phyloP scores from a whole-genome alignment of 2,888 invertebrate species.

The Ecliptopera silaceata region DNA sequence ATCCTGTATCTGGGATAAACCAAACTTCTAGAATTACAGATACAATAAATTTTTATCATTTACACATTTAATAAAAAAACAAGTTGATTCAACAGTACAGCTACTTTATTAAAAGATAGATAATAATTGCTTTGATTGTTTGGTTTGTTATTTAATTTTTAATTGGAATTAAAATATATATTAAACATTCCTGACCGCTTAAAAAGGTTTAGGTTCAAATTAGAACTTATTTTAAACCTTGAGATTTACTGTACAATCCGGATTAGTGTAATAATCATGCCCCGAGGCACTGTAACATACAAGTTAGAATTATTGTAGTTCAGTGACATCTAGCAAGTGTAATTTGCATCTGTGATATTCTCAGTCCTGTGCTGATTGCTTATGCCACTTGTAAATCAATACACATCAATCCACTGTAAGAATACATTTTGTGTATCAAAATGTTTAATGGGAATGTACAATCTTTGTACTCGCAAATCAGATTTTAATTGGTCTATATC shows the following conservation, averaged over 20 bases:
- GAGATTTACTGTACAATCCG: slow-evolving; percentile 33
- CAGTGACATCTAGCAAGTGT: slow-evolving; percentile 43
- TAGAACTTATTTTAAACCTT: neutral
- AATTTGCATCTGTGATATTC: slow-evolving; percentile 79
- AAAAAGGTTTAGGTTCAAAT: neutral
- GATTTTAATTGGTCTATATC: slow-evolving; percentile 11
- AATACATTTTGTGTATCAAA: slow-evolving; percentile 3
- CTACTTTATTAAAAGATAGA: too few relatives aligned
- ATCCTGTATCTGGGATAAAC: too few relatives aligned
- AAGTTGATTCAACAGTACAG: neutral
- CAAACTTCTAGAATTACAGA: neutral
- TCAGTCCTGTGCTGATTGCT: slow-evolving; percentile 72
- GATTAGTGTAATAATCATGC: slow-evolving; percentile 29
- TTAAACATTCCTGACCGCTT: neutral
- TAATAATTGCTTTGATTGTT: too few relatives aligned
- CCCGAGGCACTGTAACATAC: slow-evolving; percentile 19
- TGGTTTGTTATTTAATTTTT: neutral
- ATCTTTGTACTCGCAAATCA: slow-evolving; percentile 9
- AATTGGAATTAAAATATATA: neutral
- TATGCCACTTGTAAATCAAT: slow-evolving; percentile 51
- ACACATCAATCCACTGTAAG: neutral
- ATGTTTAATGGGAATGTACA: neutral
- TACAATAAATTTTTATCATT: neutral
- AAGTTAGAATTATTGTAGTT: slow-evolving; percentile 18
- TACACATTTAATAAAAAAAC: neutral